These are phyloP conservation scores for Andrena marginata DNA, from an alignment of 2,888 invertebrate species.

Conservation along the genomic window DNA sequence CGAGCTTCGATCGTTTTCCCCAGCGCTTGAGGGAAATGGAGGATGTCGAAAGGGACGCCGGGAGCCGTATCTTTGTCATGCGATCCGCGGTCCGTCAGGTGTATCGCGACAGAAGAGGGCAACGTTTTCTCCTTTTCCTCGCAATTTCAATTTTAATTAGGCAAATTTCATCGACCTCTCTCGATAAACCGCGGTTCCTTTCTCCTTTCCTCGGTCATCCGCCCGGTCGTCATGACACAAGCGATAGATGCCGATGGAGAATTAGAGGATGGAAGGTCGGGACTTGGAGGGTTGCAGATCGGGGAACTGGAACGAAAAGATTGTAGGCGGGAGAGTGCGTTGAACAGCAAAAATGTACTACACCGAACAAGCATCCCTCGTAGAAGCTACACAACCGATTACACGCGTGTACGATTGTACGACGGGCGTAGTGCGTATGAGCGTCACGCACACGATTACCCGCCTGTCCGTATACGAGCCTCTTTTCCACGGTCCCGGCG, in stretches of 20 bases:
- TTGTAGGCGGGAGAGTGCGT: conserved; percentile 57
- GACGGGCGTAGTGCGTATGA: background rate
- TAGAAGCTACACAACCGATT: conserved; percentile 31
- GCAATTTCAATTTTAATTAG: conserved; percentile 9
- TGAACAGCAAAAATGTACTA: conserved; percentile 72
- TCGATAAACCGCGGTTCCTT: conserved; percentile 16
- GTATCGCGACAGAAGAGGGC: background rate
- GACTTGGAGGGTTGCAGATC: conserved; percentile 27
- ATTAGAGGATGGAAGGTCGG: conserved; percentile 67
- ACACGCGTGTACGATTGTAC: conserved; percentile 30
- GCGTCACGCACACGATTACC: background rate
- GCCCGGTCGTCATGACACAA: conserved; percentile 23
- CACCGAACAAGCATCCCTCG: conserved; percentile 84
- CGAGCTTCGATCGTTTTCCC: background rate
- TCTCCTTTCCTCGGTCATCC: conserved; percentile 9
- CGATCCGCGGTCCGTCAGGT: conserved; percentile 12
- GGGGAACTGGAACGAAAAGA: conserved; percentile 41
- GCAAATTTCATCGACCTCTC: background rate
- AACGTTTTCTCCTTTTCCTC: background rate
- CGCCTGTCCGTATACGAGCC: background rate
- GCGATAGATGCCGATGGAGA: conserved; percentile 52
- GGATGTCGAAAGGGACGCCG: background rate
- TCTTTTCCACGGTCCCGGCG: conserved; percentile 45
- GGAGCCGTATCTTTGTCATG: background rate
- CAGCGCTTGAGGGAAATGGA: background rate